Evolutionary conservation across 2,113 vertebrate species (phyloP).

Genomic region (Rousettus leschenaultii): DNA sequence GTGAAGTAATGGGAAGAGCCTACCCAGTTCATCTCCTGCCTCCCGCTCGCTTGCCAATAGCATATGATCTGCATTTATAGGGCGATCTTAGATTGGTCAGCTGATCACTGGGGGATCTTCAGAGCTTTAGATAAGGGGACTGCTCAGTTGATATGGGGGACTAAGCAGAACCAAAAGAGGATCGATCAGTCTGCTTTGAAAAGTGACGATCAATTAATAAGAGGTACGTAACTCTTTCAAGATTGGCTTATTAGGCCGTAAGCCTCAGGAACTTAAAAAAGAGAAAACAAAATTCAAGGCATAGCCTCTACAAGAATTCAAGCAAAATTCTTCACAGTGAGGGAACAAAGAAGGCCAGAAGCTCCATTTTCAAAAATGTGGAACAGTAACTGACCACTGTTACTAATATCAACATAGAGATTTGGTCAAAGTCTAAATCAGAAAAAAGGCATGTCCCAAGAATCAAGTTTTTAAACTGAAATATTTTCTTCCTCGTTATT

Average conservation of each 20-base stretch:
- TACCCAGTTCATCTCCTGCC: background rate
- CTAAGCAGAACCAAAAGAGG: background rate
- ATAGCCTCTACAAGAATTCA: background rate
- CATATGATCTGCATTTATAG: background rate
- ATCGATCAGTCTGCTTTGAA: background rate
- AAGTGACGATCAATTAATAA: background rate
- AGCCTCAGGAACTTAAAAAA: background rate
- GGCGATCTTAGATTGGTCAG: no score
- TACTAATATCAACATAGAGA: conserved; percentile 16
- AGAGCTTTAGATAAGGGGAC: background rate
- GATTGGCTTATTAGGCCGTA: background rate
- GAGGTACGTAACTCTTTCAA: background rate
- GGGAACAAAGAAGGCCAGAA: background rate
- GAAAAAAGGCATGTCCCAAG: background rate
- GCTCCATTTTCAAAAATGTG: background rate
- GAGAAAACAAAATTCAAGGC: background rate
- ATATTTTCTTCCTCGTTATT: conserved; percentile 32
- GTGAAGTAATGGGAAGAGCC: background rate
- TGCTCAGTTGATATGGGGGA: background rate
- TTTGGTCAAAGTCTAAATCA: background rate
- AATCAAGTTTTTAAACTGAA: conserved; percentile 31
- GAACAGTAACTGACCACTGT: background rate
- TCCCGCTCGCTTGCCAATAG: background rate
- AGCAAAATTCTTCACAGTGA: background rate
- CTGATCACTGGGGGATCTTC: no score